Evolutionary conservation across 2,797 vertebrate genomes (phyloP).

Genomic region (Melanotaenia nigrans): DNA sequence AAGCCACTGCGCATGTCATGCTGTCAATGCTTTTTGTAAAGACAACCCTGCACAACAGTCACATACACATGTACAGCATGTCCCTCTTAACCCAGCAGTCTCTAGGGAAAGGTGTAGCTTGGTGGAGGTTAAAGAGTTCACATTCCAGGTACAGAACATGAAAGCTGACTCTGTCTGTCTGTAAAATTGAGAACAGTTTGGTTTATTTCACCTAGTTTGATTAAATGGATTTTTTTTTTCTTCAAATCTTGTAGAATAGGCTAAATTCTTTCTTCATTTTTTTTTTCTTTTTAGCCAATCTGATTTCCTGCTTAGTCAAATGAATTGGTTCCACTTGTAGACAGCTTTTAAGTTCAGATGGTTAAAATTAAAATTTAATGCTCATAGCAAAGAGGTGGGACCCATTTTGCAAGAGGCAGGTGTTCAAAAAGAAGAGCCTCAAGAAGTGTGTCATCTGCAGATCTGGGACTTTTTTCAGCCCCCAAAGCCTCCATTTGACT

Average conservation of each 20-base stretch:
- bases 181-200: background rate
- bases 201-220: background rate
- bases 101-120: slow-evolving; percentile 26
- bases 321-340: no score
- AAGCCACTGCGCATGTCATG: slow-evolving; percentile 21
- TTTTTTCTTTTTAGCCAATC: no score
- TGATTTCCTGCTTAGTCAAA: no score
- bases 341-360: no score
- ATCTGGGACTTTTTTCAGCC: slow-evolving; percentile 24
- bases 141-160: slow-evolving; percentile 48
- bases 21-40: slow-evolving; percentile 24
- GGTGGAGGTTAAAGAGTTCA: slow-evolving; percentile 37
- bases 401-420: slow-evolving; percentile 32
- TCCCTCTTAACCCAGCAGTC: slow-evolving; percentile 18
- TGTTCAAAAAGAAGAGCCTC: slow-evolving; percentile 28
- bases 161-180: slow-evolving; percentile 26
- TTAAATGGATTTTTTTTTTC: no score
- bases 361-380: no score
- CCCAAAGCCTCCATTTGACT: slow-evolving; percentile 1
- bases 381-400: no score
- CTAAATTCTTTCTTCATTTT: no score
- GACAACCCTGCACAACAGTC: slow-evolving; percentile 5
- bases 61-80: background rate
- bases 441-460: slow-evolving; percentile 58
- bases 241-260: no score